These are phyloP conservation scores for Hydra vulgaris DNA, from an alignment of 30 jellyfish, hydroid and myxozoan species.

Conservation along the genomic window DNA sequence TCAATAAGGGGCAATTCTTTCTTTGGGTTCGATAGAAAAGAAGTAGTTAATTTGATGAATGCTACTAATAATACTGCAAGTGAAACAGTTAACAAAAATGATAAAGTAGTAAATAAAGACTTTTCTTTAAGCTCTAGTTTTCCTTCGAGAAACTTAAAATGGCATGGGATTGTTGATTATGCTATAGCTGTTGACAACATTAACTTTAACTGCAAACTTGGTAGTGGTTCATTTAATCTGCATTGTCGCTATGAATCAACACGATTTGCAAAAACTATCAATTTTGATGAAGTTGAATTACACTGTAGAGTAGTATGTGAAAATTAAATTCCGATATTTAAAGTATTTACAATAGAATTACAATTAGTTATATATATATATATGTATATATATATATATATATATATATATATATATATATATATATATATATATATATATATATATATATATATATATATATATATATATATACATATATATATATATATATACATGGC, in stretches of 20 bases:
- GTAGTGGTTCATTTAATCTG: not conserved
- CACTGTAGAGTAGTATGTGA: too few relatives aligned
- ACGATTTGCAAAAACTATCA: not conserved
- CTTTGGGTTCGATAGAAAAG: not conserved
- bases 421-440: too few relatives aligned
- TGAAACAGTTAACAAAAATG: not conserved
- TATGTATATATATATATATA: too few relatives aligned
- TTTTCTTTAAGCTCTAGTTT: not conserved
- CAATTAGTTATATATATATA: too few relatives aligned
- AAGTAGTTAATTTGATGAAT: not conserved
- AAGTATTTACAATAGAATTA: too few relatives aligned
- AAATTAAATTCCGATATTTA: too few relatives aligned
- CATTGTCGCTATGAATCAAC: conserved; percentile 7
- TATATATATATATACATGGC: too few relatives aligned
- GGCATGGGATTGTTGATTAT: not conserved
- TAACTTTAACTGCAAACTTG: not conserved
- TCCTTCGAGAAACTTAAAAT: not conserved
- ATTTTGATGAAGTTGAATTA: too few relatives aligned
- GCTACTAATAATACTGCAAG: not conserved
- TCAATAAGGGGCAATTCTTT: not conserved
- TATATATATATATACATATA: too few relatives aligned
- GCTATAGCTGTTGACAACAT: not conserved
- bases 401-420: too few relatives aligned
- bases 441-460: too few relatives aligned
- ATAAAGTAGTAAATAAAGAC: not conserved